A percentile compares a stretch with the other conserved stretches of the same genome.
Evolutionary conservation across 2,888 invertebrate species (phyloP).

Genomic region (Chymomyza amoena): DNA sequence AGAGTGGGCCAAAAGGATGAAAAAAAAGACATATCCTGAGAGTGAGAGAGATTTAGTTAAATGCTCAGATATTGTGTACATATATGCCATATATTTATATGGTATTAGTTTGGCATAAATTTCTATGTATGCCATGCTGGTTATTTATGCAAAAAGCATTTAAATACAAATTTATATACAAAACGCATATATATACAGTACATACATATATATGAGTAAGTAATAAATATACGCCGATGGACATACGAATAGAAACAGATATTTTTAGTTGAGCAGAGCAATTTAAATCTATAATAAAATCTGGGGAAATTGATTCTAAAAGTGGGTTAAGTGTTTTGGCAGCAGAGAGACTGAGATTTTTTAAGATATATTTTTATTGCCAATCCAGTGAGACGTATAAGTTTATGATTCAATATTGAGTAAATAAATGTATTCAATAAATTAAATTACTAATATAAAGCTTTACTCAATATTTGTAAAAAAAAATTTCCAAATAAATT

Average conservation of each 20-base stretch:
- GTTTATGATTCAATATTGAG: too few relatives aligned
- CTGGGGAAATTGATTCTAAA: too few relatives aligned
- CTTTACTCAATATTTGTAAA: too few relatives aligned
- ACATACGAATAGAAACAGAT: background rate
- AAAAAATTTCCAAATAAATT: too few relatives aligned
- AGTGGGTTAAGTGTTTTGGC: too few relatives aligned
- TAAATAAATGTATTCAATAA: too few relatives aligned
- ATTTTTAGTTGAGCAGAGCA: too few relatives aligned
- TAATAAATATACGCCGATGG: background rate
- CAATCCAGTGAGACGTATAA: too few relatives aligned
- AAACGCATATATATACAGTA: background rate
- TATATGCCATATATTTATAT: conserved; percentile 34
- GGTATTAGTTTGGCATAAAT: conserved; percentile 63
- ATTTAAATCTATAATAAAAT: background rate
- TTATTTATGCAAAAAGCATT: conserved; percentile 45
- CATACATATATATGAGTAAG: too few relatives aligned
- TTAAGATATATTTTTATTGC: too few relatives aligned
- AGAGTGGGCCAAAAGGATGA: background rate
- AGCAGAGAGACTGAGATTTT: too few relatives aligned
- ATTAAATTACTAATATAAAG: too few relatives aligned
- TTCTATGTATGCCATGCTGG: conserved; percentile 36
- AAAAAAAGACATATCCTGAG: conserved; percentile 1
- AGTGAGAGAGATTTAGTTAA: background rate
- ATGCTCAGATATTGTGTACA: background rate
- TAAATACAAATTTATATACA: background rate